A percentile compares a stretch with the other conserved stretches of the same genome.
These are phyloP conservation scores for Conchocele bisecta DNA, from an alignment of 2,888 invertebrate genomes.

Conservation along the genomic window DNA sequence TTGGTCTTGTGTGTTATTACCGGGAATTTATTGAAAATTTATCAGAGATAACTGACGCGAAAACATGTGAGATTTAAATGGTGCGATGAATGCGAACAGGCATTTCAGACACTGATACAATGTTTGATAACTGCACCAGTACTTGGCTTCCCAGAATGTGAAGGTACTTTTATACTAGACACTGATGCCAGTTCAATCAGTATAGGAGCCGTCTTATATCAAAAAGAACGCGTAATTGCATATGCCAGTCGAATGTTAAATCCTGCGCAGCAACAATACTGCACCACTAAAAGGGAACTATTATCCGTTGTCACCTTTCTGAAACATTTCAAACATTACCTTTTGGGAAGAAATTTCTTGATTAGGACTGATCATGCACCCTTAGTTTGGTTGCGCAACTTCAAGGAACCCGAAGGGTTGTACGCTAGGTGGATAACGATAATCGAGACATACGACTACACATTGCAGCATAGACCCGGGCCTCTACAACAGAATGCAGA, in stretches of 20 bases:
- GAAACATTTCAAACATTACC: slow-evolving; percentile 54
- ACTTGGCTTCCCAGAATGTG: slow-evolving; percentile 19
- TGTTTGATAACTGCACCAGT: slow-evolving; percentile 6
- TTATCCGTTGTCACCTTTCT: slow-evolving; percentile 57
- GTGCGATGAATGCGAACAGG: slow-evolving; percentile 18
- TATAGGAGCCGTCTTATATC: slow-evolving; percentile 59
- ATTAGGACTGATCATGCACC: slow-evolving; percentile 62
- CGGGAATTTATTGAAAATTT: slow-evolving; percentile 18
- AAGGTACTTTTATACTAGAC: slow-evolving; percentile 45
- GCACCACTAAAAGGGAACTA: slow-evolving; percentile 47
- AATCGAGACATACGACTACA: slow-evolving; percentile 38
- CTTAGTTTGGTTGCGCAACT: slow-evolving; percentile 50
- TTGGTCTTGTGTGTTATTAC: slow-evolving; percentile 15
- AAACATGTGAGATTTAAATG: slow-evolving; percentile 27
- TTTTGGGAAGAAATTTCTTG: slow-evolving; percentile 49
- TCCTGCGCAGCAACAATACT: slow-evolving; percentile 37
- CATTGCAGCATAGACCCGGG: slow-evolving; percentile 38
- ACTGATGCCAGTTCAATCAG: slow-evolving; percentile 54
- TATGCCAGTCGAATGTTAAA: slow-evolving; percentile 46
- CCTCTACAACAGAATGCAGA: slow-evolving; percentile 39
- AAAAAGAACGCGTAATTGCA: slow-evolving; percentile 56
- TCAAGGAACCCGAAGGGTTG: slow-evolving; percentile 50
- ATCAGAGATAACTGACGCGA: slow-evolving; percentile 7
- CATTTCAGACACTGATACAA: slow-evolving; percentile 28
- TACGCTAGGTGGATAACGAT: slow-evolving; percentile 46